Percentiles rank a stretch among this genome's conserved stretches.
Conservation (phyloP, 2,113 vertebrate species). For the Nymphicus hollandicus region DNA sequence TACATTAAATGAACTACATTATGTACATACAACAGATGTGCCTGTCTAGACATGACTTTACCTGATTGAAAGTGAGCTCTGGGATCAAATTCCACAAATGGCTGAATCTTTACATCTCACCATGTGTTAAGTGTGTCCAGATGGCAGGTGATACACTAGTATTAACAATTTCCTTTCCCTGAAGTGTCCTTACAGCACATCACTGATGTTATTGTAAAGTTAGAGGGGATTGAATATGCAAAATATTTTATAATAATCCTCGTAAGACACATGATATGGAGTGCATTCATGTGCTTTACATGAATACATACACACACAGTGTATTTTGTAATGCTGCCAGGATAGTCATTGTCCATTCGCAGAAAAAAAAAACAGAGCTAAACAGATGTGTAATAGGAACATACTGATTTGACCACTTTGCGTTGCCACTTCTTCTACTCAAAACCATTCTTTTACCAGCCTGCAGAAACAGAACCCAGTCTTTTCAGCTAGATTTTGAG, state of each 20-base stretch:
- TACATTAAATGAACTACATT: conserved; percentile 24
- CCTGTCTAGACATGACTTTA: conserved; percentile 52
- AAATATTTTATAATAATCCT: conserved; percentile 12
- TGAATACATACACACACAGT: neutral
- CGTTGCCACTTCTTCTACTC: neutral
- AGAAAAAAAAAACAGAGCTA: neutral
- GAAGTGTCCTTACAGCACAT: conserved; percentile 6
- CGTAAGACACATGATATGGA: neutral
- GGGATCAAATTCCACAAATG: conserved; percentile 53
- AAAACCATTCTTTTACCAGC: neutral
- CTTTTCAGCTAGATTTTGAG: neutral
- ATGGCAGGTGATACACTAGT: conserved; percentile 33
- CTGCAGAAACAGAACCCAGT: neutral
- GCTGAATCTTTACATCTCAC: conserved; percentile 42
- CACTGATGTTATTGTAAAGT: neutral
- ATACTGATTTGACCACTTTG: neutral
- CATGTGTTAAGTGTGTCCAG: conserved; percentile 58
- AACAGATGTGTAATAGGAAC: neutral
- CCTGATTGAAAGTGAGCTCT: conserved; percentile 44
- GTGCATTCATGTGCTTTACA: neutral
- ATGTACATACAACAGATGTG: conserved; percentile 52
- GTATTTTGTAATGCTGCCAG: neutral
- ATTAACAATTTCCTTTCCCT: conserved; percentile 39
- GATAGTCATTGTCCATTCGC: neutral
- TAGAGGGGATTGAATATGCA: neutral